Evolutionary conservation across 1,140 invertebrate species (phyloP), one percentile per base, ranked within the genome.

Genomic region (Drosophila equinoxialis): DNA sequence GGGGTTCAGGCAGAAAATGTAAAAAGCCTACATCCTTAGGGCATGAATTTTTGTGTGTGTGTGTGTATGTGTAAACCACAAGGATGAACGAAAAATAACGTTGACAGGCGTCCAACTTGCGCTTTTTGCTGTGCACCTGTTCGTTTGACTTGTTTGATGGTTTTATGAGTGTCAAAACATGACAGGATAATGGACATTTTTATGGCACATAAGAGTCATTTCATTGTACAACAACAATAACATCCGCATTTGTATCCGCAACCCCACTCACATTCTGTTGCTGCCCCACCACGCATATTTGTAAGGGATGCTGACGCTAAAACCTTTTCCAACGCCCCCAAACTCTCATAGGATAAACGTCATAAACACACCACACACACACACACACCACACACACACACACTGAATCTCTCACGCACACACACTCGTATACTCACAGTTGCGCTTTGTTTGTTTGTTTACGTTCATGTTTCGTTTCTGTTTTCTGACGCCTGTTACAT

Each of bases 131-230:
- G 87, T 10, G 73, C 68, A 65, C 87, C 87, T 90, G 87, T 81
- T 90, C 71, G 37, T 84, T 90, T 90, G 77, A 84, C 77, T 87
- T 81, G 82, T 90, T 90, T 90, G 87, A 90, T 79, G 86, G 79
- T 90, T 90, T 90, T 90, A 90, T 77, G 87, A 90, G 87, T 84
- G 77, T 83, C 82, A 81, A 77, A 77, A 76, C 74, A 81, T 90
- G 87, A 90, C 84, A 85, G 74, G 68, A 84, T 85, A 89, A 85
- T 85, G 79, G 72, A 72, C 79, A 71, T 61, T 86, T 83, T 90
- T 81, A 90, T 79, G 71, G 58, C 79, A 63, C 68, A 59, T 67
- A 83, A 74, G 68, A 70, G 67, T 67, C 54, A 61, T 82, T 81
- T 81, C 83, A 74, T 74, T 77, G 83, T 51, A 11, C 17, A 51